Evolutionary conservation across 2,888 invertebrate genomes (phyloP), one percentile per base, ranked within the genome.

Genomic region (Protodeltote pygarga): DNA sequence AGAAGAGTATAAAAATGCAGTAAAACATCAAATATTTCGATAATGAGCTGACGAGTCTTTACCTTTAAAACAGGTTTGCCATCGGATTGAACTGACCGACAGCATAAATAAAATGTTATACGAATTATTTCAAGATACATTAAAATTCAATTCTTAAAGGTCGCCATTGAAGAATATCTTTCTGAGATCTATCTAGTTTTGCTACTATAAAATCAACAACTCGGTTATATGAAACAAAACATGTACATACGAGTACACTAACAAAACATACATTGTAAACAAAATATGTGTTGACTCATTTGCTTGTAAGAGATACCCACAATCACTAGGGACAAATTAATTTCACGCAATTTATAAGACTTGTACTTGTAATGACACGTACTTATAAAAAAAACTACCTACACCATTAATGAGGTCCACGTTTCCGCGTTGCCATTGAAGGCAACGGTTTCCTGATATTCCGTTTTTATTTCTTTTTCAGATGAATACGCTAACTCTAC

Each of bases 401-500:
- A 17, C 10, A 8, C 21, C 9, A 38, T 28, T 41, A 35, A 51
- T 45, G 46, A 25, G 10, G 27, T 53, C 40, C 35, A 49, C 32
- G 31, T 37, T 51, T 64, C 65, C 38, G 48, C 23, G 13, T 64
- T 25, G 5, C 32, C 41, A 14, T 53, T 35, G 44, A 62, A 67
- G 48, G 52, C 42, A 34, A 62, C 35, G 52, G 33, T 24, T 50
- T 53, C 38, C 67, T 66, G 40, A 50, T 27, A 52, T 27, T 45
- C 42, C 44, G 29, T 21, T 28, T 45, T 15, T 19, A 64, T 41
- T 57, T 62, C 45, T 60, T 53, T 70, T 65, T 42, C 82, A 89
- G 89, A 89, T 89, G 89, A 80, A 83, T 45, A 73, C 65, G 38
- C 53, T 79, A 9, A 45, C 65, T 33, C 13, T 81, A 37, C 42